phyloP scores from a whole-genome alignment of 2,888 invertebrate genomes.

The Serrognathus titanus region DNA sequence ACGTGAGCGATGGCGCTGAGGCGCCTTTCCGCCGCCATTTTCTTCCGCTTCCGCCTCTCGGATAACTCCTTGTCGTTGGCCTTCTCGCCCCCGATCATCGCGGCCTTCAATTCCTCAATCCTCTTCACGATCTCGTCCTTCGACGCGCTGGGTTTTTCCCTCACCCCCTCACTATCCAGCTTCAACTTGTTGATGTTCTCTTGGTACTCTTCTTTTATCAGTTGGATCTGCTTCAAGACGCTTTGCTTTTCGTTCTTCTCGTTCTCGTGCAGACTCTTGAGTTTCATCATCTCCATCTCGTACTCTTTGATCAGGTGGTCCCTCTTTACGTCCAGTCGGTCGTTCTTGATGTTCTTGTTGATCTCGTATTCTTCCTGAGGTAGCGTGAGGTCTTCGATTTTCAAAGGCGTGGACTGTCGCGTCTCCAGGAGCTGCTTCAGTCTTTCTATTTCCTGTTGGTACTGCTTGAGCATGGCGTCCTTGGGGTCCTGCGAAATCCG shows the following conservation, averaged over 20 bases:
- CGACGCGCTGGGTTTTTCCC: slow-evolving; percentile 41
- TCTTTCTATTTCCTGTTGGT: slow-evolving; percentile 78
- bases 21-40: slow-evolving; percentile 66
- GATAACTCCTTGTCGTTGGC: slow-evolving; percentile 69
- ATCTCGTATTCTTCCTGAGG: slow-evolving; percentile 22
- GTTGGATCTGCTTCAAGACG: slow-evolving; percentile 47
- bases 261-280: slow-evolving; percentile 45
- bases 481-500: slow-evolving; percentile 69
- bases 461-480: slow-evolving; percentile 79
- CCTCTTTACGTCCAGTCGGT: slow-evolving; percentile 37
- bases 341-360: slow-evolving; percentile 25
- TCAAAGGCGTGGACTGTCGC: slow-evolving; percentile 28
- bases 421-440: slow-evolving; percentile 59
- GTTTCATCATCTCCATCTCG: slow-evolving; percentile 53
- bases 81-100: slow-evolving; percentile 77
- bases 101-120: slow-evolving; percentile 60
- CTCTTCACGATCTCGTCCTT: slow-evolving; percentile 47
- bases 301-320: slow-evolving; percentile 51
- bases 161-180: slow-evolving; percentile 55
- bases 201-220: slow-evolving; percentile 58
- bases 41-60: slow-evolving; percentile 64
- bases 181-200: slow-evolving; percentile 53
- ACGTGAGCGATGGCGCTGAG: slow-evolving; percentile 57
- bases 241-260: slow-evolving; percentile 46
- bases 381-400: slow-evolving; percentile 34